A percentile compares a stretch with the other conserved stretches of the same genome.
Conservation (phyloP, 2,797 vertebrate genomes). For the Acanthopagrus latus region DNA sequence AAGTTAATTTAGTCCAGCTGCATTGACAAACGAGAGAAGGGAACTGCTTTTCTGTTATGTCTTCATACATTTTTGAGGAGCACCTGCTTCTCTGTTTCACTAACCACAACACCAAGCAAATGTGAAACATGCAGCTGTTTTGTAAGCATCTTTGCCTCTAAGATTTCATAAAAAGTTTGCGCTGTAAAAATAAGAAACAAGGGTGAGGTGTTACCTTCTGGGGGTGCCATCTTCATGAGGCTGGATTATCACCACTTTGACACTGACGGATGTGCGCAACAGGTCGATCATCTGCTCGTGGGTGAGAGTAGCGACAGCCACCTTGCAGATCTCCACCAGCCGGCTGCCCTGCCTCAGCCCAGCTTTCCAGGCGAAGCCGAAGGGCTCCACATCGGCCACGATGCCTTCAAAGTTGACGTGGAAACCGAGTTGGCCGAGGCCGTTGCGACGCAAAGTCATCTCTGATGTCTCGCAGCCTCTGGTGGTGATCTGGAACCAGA, state of each 20-base stretch:
- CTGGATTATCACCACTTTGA: conserved; percentile 97
- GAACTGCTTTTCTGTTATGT: conserved; percentile 10
- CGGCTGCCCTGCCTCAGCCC: conserved; percentile 96
- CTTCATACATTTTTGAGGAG: conserved; percentile 34
- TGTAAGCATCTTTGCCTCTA: background rate
- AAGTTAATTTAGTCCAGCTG: conserved; percentile 61
- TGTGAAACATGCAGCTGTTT: background rate
- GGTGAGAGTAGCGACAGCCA: conserved; percentile 95
- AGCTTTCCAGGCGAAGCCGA: conserved; percentile 97
- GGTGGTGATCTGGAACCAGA: conserved; percentile 88
- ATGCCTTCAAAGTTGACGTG: conserved; percentile 99
- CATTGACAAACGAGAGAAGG: conserved; percentile 23
- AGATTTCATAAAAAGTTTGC: background rate
- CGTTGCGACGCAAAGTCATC: conserved; percentile 94
- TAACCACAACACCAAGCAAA: background rate
- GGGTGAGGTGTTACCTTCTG: conserved; percentile 86
- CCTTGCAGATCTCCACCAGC: conserved; percentile 98
- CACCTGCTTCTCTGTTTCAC: conserved; percentile 42
- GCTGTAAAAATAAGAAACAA: background rate
- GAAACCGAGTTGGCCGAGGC: conserved; percentile 96
- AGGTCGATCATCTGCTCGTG: conserved; percentile 99
- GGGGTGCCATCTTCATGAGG: conserved; percentile 95
- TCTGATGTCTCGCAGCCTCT: conserved; percentile 96
- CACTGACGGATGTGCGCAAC: conserved; percentile 93
- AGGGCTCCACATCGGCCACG: conserved; percentile 97